phyloP scores from a whole-genome alignment of 1,140 invertebrate genomes.

The Sitodiplosis mosellana region DNA sequence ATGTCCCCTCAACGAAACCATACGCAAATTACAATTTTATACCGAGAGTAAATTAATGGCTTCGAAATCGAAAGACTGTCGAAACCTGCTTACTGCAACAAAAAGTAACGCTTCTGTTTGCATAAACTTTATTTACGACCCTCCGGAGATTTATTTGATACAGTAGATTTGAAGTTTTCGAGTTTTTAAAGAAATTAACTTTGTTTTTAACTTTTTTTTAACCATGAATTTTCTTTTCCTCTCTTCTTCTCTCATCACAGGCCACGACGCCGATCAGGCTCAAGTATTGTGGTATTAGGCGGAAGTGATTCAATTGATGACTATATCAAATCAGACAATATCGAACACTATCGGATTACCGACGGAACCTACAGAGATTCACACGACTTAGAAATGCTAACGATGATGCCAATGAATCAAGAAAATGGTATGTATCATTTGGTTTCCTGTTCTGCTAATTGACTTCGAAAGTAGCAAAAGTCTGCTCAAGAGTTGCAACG shows the following conservation, averaged over 20 bases:
- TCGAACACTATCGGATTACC: conserved; percentile 7
- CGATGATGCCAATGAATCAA: conserved; percentile 42
- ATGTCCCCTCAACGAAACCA: too few relatives aligned
- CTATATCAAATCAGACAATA: conserved; percentile 21
- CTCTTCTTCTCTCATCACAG: conserved; percentile 25
- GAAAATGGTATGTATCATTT: conserved; percentile 34
- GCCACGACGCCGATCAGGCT: conserved; percentile 43
- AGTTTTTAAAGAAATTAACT: too few relatives aligned
- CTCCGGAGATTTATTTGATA: too few relatives aligned
- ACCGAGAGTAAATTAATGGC: too few relatives aligned
- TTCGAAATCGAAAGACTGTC: too few relatives aligned
- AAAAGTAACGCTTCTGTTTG: too few relatives aligned
- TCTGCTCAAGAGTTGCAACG: too few relatives aligned
- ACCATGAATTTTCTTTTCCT: background rate
- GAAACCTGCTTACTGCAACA: too few relatives aligned
- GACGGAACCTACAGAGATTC: conserved; percentile 25
- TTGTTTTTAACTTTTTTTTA: background rate
- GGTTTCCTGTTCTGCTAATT: background rate
- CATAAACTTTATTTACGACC: too few relatives aligned
- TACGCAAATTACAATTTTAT: too few relatives aligned
- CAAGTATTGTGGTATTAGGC: conserved; percentile 46
- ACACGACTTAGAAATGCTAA: conserved; percentile 44
- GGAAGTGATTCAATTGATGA: conserved; percentile 32
- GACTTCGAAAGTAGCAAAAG: too few relatives aligned
- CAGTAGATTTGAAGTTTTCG: too few relatives aligned